Evolutionary conservation across 2,888 invertebrate species (phyloP).

Genomic region (Chymomyza procnemis): DNA sequence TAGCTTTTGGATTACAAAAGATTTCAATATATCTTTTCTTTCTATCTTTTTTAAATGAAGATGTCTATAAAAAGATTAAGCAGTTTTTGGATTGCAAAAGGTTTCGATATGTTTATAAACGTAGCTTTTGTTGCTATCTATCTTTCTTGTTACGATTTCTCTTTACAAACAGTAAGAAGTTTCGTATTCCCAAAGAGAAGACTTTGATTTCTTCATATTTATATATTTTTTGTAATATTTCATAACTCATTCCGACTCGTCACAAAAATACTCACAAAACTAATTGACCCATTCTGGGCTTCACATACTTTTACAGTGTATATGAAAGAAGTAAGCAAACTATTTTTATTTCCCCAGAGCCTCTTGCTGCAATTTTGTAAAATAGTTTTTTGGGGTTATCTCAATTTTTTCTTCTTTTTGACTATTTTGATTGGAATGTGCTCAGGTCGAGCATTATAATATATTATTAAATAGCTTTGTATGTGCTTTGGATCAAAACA

Average conservation of each 20-base stretch:
- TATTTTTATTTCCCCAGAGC: constrained; percentile 63
- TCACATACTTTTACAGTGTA: not conserved
- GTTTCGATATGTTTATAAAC: too few relatives aligned
- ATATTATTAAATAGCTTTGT: not conserved
- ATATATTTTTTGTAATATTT: not conserved
- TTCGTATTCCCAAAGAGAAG: too few relatives aligned
- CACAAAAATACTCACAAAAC: not conserved
- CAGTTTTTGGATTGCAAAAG: too few relatives aligned
- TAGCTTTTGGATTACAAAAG: too few relatives aligned
- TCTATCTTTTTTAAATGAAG: too few relatives aligned
- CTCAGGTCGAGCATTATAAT: not conserved
- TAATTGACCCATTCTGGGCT: not conserved
- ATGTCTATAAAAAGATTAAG: too few relatives aligned
- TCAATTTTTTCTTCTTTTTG: not conserved
- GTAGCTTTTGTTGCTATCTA: too few relatives aligned
- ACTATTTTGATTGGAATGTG: not conserved
- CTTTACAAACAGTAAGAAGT: too few relatives aligned
- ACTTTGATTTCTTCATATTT: too few relatives aligned
- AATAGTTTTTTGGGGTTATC: constrained; percentile 16
- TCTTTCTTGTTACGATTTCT: too few relatives aligned
- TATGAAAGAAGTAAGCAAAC: constrained; percentile 28
- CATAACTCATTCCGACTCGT: too few relatives aligned
- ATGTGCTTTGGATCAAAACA: not conserved
- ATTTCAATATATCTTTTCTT: too few relatives aligned
- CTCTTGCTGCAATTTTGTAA: constrained; percentile 51